phyloP scores from a whole-genome alignment of 2,888 invertebrate genomes.

The Diabrotica balteata region DNA sequence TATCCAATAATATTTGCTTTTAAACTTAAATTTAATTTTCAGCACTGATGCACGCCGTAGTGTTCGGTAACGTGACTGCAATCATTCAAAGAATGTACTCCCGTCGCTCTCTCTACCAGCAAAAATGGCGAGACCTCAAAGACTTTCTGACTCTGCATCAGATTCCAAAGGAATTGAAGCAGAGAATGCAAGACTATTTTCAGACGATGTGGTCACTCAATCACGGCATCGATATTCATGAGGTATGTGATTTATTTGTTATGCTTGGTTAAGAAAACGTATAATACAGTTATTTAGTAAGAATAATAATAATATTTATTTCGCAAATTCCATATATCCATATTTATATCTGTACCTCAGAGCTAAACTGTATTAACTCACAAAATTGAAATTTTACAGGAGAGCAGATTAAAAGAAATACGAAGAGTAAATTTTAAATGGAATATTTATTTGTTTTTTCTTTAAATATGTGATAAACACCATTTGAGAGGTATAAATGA shows the following conservation, averaged over 20 bases:
- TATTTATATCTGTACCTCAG: too few species aligned
- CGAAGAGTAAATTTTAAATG: too few species aligned
- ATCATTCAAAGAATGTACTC: slow-evolving; percentile 98
- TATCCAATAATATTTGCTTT: not conserved
- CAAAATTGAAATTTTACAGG: too few species aligned
- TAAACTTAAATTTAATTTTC: slow-evolving; percentile 35
- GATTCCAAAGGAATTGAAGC: slow-evolving; percentile 93
- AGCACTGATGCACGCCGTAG: slow-evolving; percentile 98
- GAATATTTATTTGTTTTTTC: too few species aligned
- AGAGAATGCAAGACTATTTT: slow-evolving; percentile 96
- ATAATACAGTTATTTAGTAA: too few species aligned
- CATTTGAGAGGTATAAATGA: too few species aligned
- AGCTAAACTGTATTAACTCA: too few species aligned
- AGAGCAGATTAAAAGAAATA: too few species aligned
- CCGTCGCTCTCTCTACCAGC: slow-evolving; percentile 89
- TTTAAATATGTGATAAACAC: too few species aligned
- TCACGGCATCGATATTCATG: slow-evolving; percentile 95
- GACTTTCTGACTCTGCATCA: slow-evolving; percentile 94
- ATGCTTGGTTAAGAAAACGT: too few species aligned
- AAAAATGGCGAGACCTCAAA: slow-evolving; percentile 93
- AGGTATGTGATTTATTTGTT: slow-evolving; percentile 68
- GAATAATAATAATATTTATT: too few species aligned
- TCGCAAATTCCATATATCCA: too few species aligned
- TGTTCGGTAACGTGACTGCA: slow-evolving; percentile 97
- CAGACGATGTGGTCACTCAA: slow-evolving; percentile 98